Evolutionary conservation across 2,797 vertebrate species (phyloP), one percentile per base, ranked within the genome.

Genomic region (Enoplosus armatus): DNA sequence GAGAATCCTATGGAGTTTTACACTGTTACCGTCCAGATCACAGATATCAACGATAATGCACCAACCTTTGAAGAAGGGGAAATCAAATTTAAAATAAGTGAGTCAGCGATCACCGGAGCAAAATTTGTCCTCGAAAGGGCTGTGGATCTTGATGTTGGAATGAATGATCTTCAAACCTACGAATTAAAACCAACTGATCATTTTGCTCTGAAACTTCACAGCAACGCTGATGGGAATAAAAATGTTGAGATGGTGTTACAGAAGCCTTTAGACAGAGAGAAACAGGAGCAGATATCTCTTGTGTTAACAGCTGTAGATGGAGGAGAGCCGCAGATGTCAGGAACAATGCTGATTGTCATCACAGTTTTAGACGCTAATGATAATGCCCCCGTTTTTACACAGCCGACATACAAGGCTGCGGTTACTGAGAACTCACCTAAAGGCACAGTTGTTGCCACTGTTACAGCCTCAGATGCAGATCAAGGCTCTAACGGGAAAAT

Each of bases 1-100:
- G 97, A 98, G 59, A 96, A 93, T 37, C 97, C 96, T 0, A 95
- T 97, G 63, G 96, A 97, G 72, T 89, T 97, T 50, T 96, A 95
- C 47, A 94, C 87, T 0, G 93, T 96, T 24, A 91, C 92, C 0
- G 80, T 96, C 0, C 93, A 96, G 87, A 91, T 96, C 4, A 87
- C 62, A 1, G 95, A 96, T 45, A 84, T 92, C 0, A 92, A 92
- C 54, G 87, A 94, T 62, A 79, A 95, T 85, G 5, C 91, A 54
- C 84, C 95, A n/a, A 72, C 87, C 6, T 95, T 96, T 83, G 76
- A 82, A 6, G 81, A 75, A 31, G 4, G 5, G 0, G 81, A 88
- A 1, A 90, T 92, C 0, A 41, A 51, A 1, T 88, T 96, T 1
- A 89, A 92, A 66, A 95, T 97, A 0, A 93, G 87, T 1, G 96